Evolutionary conservation across 2,888 invertebrate species (phyloP).

Genomic region (Aquatica leii): DNA sequence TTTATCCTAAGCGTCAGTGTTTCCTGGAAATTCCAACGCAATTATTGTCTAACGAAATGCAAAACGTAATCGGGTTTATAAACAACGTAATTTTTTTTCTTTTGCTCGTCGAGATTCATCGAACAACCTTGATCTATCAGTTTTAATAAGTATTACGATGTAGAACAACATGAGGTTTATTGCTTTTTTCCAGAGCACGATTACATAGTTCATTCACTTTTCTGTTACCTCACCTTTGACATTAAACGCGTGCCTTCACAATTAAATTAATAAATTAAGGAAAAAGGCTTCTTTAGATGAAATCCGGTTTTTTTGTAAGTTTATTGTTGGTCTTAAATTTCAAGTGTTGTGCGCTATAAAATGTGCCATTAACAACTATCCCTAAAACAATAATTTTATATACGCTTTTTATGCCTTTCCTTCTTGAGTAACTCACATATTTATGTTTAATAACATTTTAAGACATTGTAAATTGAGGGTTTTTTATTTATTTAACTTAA

Average conservation of each 20-base stretch:
- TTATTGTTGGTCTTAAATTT: slow-evolving; percentile 9
- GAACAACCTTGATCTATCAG: slow-evolving; percentile 8
- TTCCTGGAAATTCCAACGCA: slow-evolving; percentile 22
- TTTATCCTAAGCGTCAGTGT: slow-evolving; percentile 40
- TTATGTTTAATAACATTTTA: too few relatives aligned
- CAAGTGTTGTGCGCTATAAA: background rate
- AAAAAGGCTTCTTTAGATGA: slow-evolving; percentile 19
- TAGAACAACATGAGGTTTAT: slow-evolving; percentile 34
- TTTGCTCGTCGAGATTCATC: background rate
- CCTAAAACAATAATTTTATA: background rate
- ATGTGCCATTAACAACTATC: background rate
- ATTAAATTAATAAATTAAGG: slow-evolving; percentile 43
- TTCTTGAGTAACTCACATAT: background rate
- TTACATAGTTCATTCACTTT: slow-evolving; percentile 36
- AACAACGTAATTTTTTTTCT: background rate
- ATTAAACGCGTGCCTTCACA: slow-evolving; percentile 41
- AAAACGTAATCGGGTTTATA: background rate
- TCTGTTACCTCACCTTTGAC: slow-evolving; percentile 40
- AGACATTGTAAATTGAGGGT: too few relatives aligned
- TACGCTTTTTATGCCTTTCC: background rate
- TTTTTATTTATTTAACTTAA: too few relatives aligned
- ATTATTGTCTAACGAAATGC: background rate
- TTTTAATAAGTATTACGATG: slow-evolving; percentile 35
- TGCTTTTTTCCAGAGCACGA: slow-evolving; percentile 31
- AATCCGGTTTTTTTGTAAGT: slow-evolving; percentile 20